These are phyloP conservation scores for Eulithis testata DNA, from an alignment of 2,888 invertebrate species.

Conservation along the genomic window DNA sequence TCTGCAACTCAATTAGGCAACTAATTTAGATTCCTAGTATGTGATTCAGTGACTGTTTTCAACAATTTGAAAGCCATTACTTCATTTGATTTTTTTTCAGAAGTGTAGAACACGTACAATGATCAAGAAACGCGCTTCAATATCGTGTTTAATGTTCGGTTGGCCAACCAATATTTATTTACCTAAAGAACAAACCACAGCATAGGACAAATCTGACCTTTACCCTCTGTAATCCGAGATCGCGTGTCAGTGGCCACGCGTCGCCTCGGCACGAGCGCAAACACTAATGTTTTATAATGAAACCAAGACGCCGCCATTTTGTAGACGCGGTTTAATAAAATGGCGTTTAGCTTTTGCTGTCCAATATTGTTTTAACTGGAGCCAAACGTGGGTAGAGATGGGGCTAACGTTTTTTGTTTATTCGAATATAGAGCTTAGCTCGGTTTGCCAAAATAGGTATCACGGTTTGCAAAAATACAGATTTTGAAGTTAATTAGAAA, in stretches of 20 bases:
- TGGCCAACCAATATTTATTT: slow-evolving; percentile 11
- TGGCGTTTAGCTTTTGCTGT: slow-evolving; percentile 14
- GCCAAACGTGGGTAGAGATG: background rate
- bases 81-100: background rate
- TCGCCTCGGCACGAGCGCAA: slow-evolving; percentile 53
- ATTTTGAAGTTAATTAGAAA: too few relatives aligned
- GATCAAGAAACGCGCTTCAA: background rate
- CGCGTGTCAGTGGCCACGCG: slow-evolving; percentile 57
- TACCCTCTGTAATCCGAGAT: slow-evolving; percentile 35
- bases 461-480: too few relatives aligned
- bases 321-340: slow-evolving; percentile 41
- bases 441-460: too few relatives aligned
- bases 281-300: slow-evolving; percentile 64
- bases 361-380: slow-evolving; percentile 22
- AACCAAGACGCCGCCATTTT: slow-evolving; percentile 56
- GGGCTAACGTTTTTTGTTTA: background rate
- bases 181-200: slow-evolving; percentile 27
- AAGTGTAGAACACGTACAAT: background rate
- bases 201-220: slow-evolving; percentile 35
- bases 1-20: too few relatives aligned
- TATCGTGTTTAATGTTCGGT: background rate
- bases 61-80: too few relatives aligned
- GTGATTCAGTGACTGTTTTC: too few relatives aligned
- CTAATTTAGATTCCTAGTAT: too few relatives aligned
- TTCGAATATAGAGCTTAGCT: too few relatives aligned